These are phyloP conservation scores for Tetanocera ferruginea DNA, from an alignment of 2,888 invertebrate genomes.

Conservation along the genomic window DNA sequence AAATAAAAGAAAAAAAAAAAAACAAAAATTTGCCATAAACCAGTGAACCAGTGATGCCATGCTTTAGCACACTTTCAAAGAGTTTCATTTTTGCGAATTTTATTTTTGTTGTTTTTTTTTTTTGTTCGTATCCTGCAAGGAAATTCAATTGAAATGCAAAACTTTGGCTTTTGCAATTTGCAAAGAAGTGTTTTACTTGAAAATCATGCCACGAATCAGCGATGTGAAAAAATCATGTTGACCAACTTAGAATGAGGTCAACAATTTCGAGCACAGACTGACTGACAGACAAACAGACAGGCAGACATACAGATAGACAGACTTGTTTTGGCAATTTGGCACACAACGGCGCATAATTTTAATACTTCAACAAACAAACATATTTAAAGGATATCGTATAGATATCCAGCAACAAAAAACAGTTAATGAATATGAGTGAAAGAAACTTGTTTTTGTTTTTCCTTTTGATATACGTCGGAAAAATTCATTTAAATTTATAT, in stretches of 20 bases:
- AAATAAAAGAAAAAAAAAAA: not conserved
- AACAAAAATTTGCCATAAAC: not conserved
- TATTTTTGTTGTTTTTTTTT: not conserved
- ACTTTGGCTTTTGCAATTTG: slow-evolving; percentile 33
- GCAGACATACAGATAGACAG: no score
- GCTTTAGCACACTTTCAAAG: not conserved
- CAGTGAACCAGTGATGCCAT: not conserved
- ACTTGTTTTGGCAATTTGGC: not conserved
- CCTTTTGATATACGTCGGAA: no score
- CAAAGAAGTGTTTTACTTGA: not conserved
- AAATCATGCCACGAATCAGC: not conserved
- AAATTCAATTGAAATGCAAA: slow-evolving; percentile 20
- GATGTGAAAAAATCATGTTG: slow-evolving; percentile 10
- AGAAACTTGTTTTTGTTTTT: no score
- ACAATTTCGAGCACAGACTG: not conserved
- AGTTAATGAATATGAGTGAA: no score
- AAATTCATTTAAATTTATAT: no score
- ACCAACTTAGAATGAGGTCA: slow-evolving; percentile 5
- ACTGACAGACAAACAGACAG: no score
- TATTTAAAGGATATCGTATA: no score
- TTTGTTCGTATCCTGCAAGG: not conserved
- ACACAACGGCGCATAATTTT: no score
- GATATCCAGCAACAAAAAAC: no score
- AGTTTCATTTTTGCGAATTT: no score
- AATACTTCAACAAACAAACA: no score